These are phyloP conservation scores for Eufriesea mexicana DNA, from an alignment of 1,140 invertebrate species.

Conservation along the genomic window DNA sequence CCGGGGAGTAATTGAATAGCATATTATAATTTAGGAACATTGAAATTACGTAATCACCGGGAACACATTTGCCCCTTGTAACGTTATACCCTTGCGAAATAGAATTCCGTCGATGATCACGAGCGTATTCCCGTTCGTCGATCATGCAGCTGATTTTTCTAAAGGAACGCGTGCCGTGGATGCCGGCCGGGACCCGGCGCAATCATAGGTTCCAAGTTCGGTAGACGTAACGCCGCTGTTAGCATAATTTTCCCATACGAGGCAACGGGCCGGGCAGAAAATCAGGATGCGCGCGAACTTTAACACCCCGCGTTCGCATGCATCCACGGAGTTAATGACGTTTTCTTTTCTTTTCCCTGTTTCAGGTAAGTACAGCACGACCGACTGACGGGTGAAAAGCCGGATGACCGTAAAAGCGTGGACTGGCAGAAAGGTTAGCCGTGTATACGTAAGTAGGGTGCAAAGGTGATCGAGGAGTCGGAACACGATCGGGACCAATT, in stretches of 20 bases:
- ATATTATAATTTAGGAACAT: not conserved
- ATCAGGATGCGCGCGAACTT: slow-evolving; percentile 48
- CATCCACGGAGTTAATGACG: slow-evolving; percentile 51
- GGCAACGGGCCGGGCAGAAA: not conserved
- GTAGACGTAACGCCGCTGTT: not conserved
- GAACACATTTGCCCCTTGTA: not conserved
- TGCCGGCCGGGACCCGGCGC: no score
- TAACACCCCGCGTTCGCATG: slow-evolving; percentile 55
- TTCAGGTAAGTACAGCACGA: slow-evolving; percentile 68
- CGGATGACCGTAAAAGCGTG: not conserved
- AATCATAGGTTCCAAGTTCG: not conserved
- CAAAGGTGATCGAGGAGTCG: slow-evolving; percentile 40
- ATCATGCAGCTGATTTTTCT: slow-evolving; percentile 1
- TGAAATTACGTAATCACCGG: not conserved
- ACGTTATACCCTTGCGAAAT: not conserved
- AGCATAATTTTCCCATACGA: slow-evolving; percentile 45
- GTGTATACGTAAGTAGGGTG: slow-evolving; percentile 41
- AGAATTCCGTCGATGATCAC: not conserved
- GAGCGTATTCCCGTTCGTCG: not conserved
- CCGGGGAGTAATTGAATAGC: not conserved
- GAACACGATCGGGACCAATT: slow-evolving; percentile 35
- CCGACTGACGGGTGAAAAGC: not conserved
- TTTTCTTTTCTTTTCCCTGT: slow-evolving; percentile 61
- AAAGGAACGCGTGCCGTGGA: not conserved
- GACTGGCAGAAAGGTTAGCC: slow-evolving; percentile 20